Conservation (phyloP, 1,140 invertebrate genomes). For the Dendrolimus punctatus region DNA sequence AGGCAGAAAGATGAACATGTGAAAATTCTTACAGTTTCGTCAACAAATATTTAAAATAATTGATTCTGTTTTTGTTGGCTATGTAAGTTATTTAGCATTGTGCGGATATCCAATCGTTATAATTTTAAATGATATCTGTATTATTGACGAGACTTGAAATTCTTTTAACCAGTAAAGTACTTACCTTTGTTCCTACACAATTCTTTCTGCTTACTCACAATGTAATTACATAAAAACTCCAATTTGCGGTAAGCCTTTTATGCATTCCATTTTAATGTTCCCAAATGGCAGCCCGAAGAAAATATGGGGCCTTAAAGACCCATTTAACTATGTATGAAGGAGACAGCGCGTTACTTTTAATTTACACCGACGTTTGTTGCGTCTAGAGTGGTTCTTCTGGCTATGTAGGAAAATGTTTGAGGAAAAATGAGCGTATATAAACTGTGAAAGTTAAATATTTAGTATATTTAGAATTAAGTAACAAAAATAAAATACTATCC, state of each 20-base stretch:
- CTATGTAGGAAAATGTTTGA: constrained; percentile 35
- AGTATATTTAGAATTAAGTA: not conserved
- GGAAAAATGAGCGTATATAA: constrained; percentile 14
- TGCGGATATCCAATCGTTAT: no score
- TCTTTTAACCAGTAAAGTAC: no score
- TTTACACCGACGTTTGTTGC: constrained; percentile 43
- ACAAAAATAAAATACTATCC: no score
- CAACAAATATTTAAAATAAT: no score
- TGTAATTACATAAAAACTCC: constrained; percentile 44
- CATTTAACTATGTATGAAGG: constrained; percentile 64
- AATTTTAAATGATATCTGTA: no score
- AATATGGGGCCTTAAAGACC: constrained; percentile 53
- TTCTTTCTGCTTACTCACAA: constrained; percentile 33
- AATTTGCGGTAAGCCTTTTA: constrained; percentile 44
- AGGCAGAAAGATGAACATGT: no score
- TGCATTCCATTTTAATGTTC: constrained; percentile 41
- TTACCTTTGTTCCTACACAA: constrained; percentile 11
- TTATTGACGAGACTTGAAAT: no score
- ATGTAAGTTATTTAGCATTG: no score
- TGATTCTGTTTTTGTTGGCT: no score
- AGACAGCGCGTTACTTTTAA: constrained; percentile 61
- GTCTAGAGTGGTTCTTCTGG: constrained; percentile 33
- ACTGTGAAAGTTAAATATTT: no score
- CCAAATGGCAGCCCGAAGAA: constrained; percentile 38
- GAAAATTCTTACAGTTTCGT: no score